Evolutionary conservation across 1,140 invertebrate genomes (phyloP), one percentile per base, ranked within the genome.

Genomic region (Danaus melanippus): DNA sequence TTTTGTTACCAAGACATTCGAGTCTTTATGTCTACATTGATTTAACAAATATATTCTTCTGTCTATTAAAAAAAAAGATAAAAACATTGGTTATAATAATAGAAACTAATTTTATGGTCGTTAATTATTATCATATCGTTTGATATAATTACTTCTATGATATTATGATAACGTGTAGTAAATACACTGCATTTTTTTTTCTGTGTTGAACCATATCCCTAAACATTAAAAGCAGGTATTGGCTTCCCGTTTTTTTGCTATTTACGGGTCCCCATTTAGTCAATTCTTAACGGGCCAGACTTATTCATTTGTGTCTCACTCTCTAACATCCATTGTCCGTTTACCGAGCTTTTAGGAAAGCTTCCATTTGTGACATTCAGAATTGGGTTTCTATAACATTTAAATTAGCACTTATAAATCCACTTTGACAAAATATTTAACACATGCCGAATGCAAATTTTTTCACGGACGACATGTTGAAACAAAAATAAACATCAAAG

Each of bases 1-100:
- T 81, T 82, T 78, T 76, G 77, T 81, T 79, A 60, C 71, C 69
- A 77, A 76, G 76, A 80, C 71, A 79, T 78, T 74, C 73, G 78
- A 71, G 72, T 79, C 54, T 54, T 74, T 59, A 66, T 69, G 63
- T 47, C 44, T 46, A 46, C 51, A 54, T 54, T 48, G 42, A 59
- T 47, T 56, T 50, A 50, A 50, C 39, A 8, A 21, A 32, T n/a
- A 12, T 48, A 39, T 42, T 46, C 21, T 17, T 9, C 8, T 56
- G 12, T 53, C 43, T 51, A 46, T 52, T 53, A 12, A 40, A 48
- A 41, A 42, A 51, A 44, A 52, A 50, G 32, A 55, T 12, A 55
- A 42, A 48, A 15, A 3, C 15, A 15, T 15, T 15, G 15, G 15
- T 15, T 15, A 15, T 15, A 15, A 15, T 15, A 15, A 15, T 15